phyloP scores from a whole-genome alignment of 2,113 vertebrate genomes.

The Ceuthmochares aereus region DNA sequence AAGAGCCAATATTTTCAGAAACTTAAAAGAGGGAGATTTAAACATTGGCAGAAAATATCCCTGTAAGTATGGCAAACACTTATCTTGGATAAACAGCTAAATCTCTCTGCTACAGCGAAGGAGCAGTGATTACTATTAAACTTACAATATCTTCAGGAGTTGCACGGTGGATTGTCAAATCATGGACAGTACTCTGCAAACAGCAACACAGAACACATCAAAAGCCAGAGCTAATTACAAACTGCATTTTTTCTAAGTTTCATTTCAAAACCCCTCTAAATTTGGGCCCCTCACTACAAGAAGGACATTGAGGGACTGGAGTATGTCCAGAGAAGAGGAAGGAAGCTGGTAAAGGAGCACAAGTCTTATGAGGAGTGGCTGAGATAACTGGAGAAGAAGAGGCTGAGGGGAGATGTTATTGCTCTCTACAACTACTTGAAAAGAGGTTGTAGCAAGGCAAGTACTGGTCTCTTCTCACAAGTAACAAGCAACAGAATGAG shows the following conservation, averaged over 20 bases:
- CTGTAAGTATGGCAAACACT: fast-evolving
- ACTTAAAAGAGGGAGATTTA: background rate
- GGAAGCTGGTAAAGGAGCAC: too few species aligned
- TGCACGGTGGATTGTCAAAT: constrained; percentile 87
- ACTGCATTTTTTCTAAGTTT: fast-evolving
- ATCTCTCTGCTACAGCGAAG: background rate
- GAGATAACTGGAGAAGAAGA: too few species aligned
- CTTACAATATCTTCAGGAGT: constrained; percentile 90
- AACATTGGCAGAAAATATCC: background rate
- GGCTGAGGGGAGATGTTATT: too few species aligned
- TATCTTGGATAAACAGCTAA: background rate
- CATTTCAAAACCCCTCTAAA: background rate
- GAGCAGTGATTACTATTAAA: background rate
- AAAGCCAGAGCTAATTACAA: background rate
- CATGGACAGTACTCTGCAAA: constrained; percentile 86
- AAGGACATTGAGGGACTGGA: too few species aligned
- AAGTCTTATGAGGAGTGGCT: too few species aligned
- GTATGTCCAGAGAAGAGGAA: too few species aligned
- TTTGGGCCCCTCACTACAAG: too few species aligned
- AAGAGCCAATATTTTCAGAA: background rate
- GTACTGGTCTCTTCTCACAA: too few species aligned
- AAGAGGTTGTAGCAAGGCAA: too few species aligned
- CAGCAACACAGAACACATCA: background rate
- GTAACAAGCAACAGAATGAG: too few species aligned
- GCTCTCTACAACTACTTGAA: too few species aligned